Evolutionary conservation across 2,797 vertebrate species (phyloP), one percentile per base, ranked within the genome.

Genomic region (Takifugu ocellatus): DNA sequence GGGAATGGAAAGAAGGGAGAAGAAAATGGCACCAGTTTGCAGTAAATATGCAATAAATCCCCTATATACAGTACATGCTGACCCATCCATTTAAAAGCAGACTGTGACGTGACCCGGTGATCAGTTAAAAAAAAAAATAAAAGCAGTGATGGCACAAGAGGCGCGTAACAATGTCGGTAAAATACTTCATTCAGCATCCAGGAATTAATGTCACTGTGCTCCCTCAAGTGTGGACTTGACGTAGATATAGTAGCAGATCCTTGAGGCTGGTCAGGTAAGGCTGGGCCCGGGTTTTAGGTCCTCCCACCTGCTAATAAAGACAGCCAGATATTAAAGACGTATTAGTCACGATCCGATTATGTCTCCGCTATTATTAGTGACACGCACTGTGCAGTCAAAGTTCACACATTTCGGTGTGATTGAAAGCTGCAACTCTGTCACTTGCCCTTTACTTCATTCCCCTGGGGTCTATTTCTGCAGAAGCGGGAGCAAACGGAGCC

Each of bases 231-330:
- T 50, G 54, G 63, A 48, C 61, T 26, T 56, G 16, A 42, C 45
- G 88, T 91, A 88, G 92, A 9, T 53, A 66, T 56, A 92, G 93
- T 87, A 89, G 84, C 88, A 86, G 78, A 86, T 84, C 82, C 82
- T 81, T 87, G 87, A 87, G 83, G 84, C 88, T 87, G 78, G 52
- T 85, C 90, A 82, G 84, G 51, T 57, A 47, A 70, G 14, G 54
- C 64, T 49, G 33, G 58, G 68, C 68, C 44, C n/a, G 17, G 57
- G 21, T 59, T 73, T 87, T 91, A 91, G 47, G 78, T 84, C 85
- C 89, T 92, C 78, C 90, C 61, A 73, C 91, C 93, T 93, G 93
- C 87, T 89, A 72, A 89, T 17, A 76, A 55, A 77, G 24, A 54
- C 9, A 75, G 49, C 50, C 8, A 67, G 12, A 61, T 33, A 76